Base-by-base conservation (phyloP, 2,113 vertebrate genomes). In the Colinus virginianus region DNA sequence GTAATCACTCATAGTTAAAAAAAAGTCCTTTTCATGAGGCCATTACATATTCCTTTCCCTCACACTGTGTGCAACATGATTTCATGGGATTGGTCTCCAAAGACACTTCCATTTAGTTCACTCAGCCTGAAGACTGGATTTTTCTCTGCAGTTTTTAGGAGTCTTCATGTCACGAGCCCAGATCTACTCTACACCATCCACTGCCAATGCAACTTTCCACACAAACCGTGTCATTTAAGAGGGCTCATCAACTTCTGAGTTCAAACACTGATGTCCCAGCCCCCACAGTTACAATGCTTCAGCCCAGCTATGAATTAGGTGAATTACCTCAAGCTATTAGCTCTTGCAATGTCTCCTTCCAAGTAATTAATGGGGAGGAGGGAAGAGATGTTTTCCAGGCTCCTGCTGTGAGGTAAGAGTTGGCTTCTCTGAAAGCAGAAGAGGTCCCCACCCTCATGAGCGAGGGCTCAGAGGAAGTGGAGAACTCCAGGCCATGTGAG, bases 271-370 rank as follows among this genome's bases (percentile, higher is more conserved):
- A 83, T 84, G 10, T 84, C 87, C 23, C 61, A 81, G 7, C 46
- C 56, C 75, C 53, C 32, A 53, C 9, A 66, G n/a, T 61, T 19
- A 34, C 11, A 32, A 8, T 2, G 1, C 11, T 90, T 11, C 40
- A 45, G 63, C 64, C 45, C 40, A 70, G 70, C 40, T 76, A 45
- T 21, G 75, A 87, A 92, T 89, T 91, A 88, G 87, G 79, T 63
- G 49, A 69, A 96, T 96, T 95, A 94, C 89, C 49, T 93, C 92
- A 92, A 90, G 32, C 51, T 87, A 82, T 90, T 53, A 81, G 92
- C 46, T 93, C 69, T 49, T 89, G 66, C 34, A 67, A 61, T 7
- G 6, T 95, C 84, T 79, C 36, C 56, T 84, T 92, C 81, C 83
- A 96, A 71, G 22, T 72, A 70, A 81, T 85, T 74, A 94, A 71